Conservation (phyloP, 2,888 invertebrate genomes). For the Drosophila putrida region DNA sequence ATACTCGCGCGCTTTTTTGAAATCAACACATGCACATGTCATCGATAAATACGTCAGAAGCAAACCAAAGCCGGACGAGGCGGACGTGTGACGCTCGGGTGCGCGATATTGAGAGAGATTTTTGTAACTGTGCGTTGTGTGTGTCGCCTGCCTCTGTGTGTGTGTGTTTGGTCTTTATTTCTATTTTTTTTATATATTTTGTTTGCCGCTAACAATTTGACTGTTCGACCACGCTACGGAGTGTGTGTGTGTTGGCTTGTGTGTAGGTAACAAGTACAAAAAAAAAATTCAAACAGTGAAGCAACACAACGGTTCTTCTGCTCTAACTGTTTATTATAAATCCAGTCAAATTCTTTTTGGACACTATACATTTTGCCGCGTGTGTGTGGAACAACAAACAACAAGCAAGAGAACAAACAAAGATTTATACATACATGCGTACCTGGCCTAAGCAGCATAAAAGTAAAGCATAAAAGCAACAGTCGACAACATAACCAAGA, state of each 20-base stretch:
- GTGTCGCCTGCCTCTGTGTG: slow-evolving; percentile 33
- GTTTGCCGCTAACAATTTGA: slow-evolving; percentile 39
- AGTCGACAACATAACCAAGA: slow-evolving; percentile 36
- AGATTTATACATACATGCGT: slow-evolving; percentile 14
- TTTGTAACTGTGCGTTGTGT: slow-evolving; percentile 35
- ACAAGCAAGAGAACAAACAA: slow-evolving; percentile 12
- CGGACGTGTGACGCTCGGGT: slow-evolving; percentile 46
- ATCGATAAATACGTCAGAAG: slow-evolving; percentile 43
- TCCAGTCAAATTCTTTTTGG: slow-evolving; percentile 5
- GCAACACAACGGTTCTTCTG: slow-evolving; percentile 11
- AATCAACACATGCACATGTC: slow-evolving; percentile 15
- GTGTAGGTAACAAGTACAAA: slow-evolving; percentile 36
- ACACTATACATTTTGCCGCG: slow-evolving; percentile 10
- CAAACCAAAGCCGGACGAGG: slow-evolving; percentile 42
- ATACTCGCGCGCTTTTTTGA: slow-evolving; percentile 29
- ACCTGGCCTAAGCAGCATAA: slow-evolving; percentile 19
- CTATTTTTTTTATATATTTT: slow-evolving; percentile 21
- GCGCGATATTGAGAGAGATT: slow-evolving; percentile 24
- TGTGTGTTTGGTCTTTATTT: slow-evolving; percentile 14
- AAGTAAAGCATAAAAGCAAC: slow-evolving; percentile 19
- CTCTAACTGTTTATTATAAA: slow-evolving; percentile 2
- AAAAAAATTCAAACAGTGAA: slow-evolving; percentile 14
- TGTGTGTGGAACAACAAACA: slow-evolving; percentile 20
- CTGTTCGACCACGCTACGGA: slow-evolving; percentile 21
- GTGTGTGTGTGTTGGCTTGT: slow-evolving; percentile 15